Evolutionary conservation across 1,140 invertebrate genomes (phyloP), one percentile per base, ranked within the genome.

Genomic region (Lamellibrachia luymesi): DNA sequence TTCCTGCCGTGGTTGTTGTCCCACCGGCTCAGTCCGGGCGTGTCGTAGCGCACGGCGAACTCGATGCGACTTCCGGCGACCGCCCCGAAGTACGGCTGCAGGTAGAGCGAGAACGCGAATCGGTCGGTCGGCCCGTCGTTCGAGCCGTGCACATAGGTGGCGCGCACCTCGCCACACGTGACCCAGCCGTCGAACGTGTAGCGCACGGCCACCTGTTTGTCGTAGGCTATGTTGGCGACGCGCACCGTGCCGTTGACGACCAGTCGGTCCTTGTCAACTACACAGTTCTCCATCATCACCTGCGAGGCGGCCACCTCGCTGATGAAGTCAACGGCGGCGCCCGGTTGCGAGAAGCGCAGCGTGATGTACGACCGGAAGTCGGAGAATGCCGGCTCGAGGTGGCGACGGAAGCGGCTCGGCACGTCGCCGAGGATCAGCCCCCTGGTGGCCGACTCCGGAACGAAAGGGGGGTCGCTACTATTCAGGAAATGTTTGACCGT

Each of bases 81-180:
- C 8, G 64, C 5, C 10, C 97, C 96, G 94, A 98, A 96, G 80
- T 94, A 94, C 0, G 94, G 90, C n/a, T 95, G 95, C 10, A 96
- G 94, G 51, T 97, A 95, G 94, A 99, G 98, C 10, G 97, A 97
- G 95, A 99, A 99, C 93, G 98, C 98, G 95, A 97, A 97, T 90
- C 96, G 95, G 95, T 99, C 99, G 22, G 98, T 98, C 94, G 98
- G 98, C 2, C 98, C 98, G 95, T 99, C 98, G 96, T 98, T 98
- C 0, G 98, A 99, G 94, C 98, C 98, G 89, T 97, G 97, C 56
- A 99, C 97, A 95, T 99, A 99, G 6, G 97, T 97, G 0, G 98
- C 97, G 5, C 94, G 94, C 64, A 98, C 96, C 94, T 99, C 98
- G 51, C 97, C 97, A 95, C 97, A 98, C 51, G 97, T 98, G 93